phyloP scores from a whole-genome alignment of 2,113 vertebrate species.

The Paradoxurus hermaphroditus region DNA sequence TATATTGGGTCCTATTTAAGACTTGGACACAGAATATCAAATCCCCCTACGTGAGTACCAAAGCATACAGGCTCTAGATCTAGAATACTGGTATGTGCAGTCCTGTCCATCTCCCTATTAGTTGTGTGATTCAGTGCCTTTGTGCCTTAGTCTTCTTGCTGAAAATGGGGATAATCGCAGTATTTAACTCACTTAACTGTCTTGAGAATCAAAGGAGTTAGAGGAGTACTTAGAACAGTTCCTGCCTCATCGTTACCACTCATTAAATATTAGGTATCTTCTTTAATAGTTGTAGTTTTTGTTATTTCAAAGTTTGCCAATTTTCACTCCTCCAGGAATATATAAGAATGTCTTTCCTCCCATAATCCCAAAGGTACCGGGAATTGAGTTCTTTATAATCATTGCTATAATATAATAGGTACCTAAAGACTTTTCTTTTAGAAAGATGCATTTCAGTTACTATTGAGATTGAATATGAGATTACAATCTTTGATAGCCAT shows the following conservation, averaged over 20 bases:
- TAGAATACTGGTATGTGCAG: accelerated
- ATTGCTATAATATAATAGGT: neutral
- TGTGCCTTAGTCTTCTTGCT: neutral
- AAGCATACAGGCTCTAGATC: neutral
- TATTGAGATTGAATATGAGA: neutral
- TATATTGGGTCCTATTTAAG: neutral
- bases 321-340: neutral
- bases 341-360: neutral
- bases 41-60: neutral
- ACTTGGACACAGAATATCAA: neutral
- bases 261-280: neutral
- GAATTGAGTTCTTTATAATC: neutral
- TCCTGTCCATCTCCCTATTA: neutral
- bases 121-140: neutral
- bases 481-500: neutral
- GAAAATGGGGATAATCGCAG: neutral
- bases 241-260: neutral
- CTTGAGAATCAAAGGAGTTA: neutral
- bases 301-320: neutral
- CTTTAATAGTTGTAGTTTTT: neutral
- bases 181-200: neutral
- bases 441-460: neutral
- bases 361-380: neutral
- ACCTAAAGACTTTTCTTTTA: neutral
- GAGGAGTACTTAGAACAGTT: neutral